A percentile compares a stretch with the other conserved stretches of the same genome.
These are phyloP conservation scores for Trilocha varians DNA, from an alignment of 2,888 invertebrate species.

Conservation along the genomic window DNA sequence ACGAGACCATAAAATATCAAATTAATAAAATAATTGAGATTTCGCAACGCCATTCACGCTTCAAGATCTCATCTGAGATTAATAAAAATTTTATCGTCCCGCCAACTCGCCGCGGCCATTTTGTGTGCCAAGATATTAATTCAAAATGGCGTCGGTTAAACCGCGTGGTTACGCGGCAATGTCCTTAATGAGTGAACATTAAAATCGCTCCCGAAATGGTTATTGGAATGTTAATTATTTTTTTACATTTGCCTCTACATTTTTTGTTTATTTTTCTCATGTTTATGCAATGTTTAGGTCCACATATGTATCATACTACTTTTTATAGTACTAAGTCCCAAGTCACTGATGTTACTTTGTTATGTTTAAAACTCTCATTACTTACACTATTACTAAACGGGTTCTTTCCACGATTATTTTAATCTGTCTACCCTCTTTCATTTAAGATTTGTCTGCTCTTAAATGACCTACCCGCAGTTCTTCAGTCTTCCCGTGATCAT, in stretches of 20 bases:
- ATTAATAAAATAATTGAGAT: slow-evolving; percentile 39
- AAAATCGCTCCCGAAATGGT: slow-evolving; percentile 49
- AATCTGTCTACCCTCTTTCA: too few species aligned
- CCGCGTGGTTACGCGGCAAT: slow-evolving; percentile 53
- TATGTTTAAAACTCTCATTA: too few species aligned
- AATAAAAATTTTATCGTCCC: slow-evolving; percentile 54
- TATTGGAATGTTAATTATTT: slow-evolving; percentile 47
- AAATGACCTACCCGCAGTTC: too few species aligned
- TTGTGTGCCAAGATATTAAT: slow-evolving; percentile 62
- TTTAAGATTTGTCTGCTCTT: too few species aligned
- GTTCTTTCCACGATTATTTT: too few species aligned
- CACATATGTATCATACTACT: too few species aligned
- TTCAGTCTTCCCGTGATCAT: too few species aligned
- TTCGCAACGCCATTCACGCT: slow-evolving; percentile 33
- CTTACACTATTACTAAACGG: too few species aligned
- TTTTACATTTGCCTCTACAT: not conserved
- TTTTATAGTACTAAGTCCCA: too few species aligned
- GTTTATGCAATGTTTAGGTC: too few species aligned
- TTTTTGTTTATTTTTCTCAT: not conserved
- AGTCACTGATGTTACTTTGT: too few species aligned
- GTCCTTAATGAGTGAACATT: slow-evolving; percentile 64
- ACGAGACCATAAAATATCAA: slow-evolving; percentile 15
- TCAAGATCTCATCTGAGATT: slow-evolving; percentile 43
- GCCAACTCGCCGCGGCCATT: slow-evolving; percentile 39
- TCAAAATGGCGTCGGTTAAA: slow-evolving; percentile 60